Evolutionary conservation across 2,888 invertebrate genomes (phyloP), one percentile per base, ranked within the genome.

Genomic region (Drosophila percnosoma): DNA sequence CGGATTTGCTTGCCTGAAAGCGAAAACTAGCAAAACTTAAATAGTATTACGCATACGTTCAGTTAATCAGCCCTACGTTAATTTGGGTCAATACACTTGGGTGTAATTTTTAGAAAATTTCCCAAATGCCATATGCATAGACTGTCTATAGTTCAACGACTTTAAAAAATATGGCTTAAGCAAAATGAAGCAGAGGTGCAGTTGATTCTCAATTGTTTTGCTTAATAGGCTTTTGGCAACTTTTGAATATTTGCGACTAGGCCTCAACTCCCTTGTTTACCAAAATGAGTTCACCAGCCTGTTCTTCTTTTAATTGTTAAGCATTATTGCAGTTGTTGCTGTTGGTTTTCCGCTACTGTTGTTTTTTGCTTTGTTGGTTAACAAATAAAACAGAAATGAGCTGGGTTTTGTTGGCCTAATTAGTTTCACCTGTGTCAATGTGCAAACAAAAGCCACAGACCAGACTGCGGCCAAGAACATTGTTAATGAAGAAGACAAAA

Each of bases 341-440:
- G 42, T 49, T 65, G 45, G 31, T 36, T 7, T 52, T 48, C 27
- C 58, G 29, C 31, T 42, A 45, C 48, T 64, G 59, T 58, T 55
- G 49, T 71, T 60, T 73, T 73, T 69, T 77, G 80, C 79, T 77
- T 75, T 90, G 90, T 90, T 90, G 87, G 77, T 73, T 78, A 75
- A 88, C 90, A 87, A 90, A 87, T 90, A 87, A 88, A 77, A 87
- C 90, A 90, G 83, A 86, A 88, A 87, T 80, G 87, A 86, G 83
- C 83, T 83, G 86, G 83, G 90, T 90, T 87, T 87, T 87, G 90
- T 87, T 45, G 87, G 87, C 87, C 87, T 90, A 87, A 87, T 87
- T 87, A 87, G 87, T 87, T 87, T 87, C 87, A 87, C 87, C 87
- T 87, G 87, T 87, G 90, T 87, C 87, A 87, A 87, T 90, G 83